A percentile compares a stretch with the other conserved stretches of the same genome.
phyloP scores from a whole-genome alignment of 2,797 vertebrate genomes.

The Coreius guichenoti region DNA sequence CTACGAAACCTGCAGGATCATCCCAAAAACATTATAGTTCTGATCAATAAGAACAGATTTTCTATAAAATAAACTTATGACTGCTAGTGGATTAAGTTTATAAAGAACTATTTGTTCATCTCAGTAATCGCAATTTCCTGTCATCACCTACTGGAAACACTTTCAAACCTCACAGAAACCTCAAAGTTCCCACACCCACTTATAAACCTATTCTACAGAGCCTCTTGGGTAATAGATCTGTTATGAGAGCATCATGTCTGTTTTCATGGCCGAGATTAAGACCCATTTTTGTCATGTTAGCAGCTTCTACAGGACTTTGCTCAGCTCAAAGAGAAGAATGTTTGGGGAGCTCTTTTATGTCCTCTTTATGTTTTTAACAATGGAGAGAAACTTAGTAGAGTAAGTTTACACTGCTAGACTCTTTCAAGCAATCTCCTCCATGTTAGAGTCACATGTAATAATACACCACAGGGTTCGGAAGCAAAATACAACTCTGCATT shows the following conservation, averaged over 20 bases:
- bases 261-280: slow-evolving; percentile 28
- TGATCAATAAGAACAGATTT: neutral
- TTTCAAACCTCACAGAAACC: slow-evolving; percentile 27
- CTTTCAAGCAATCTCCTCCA: slow-evolving; percentile 29
- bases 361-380: slow-evolving; percentile 41
- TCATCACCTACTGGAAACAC: slow-evolving; percentile 20
- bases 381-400: slow-evolving; percentile 38
- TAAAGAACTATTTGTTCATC: neutral
- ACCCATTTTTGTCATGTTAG: slow-evolving; percentile 25
- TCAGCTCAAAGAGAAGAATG: slow-evolving; percentile 31
- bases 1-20: neutral
- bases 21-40: neutral
- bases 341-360: slow-evolving; percentile 30
- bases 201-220: neutral
- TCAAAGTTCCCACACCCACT: slow-evolving; percentile 22
- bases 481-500: slow-evolving; percentile 20
- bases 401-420: slow-evolving; percentile 32
- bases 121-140: neutral
- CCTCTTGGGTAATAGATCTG: slow-evolving; percentile 18
- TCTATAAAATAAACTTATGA: neutral
- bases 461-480: slow-evolving; percentile 17
- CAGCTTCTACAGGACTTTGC: slow-evolving; percentile 1
- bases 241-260: neutral
- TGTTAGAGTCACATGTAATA: slow-evolving; percentile 28
- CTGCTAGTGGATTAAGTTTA: neutral